Evolutionary conservation across 2,888 invertebrate genomes (phyloP), one percentile per base, ranked within the genome.

Genomic region (Saturnia pavonia): DNA sequence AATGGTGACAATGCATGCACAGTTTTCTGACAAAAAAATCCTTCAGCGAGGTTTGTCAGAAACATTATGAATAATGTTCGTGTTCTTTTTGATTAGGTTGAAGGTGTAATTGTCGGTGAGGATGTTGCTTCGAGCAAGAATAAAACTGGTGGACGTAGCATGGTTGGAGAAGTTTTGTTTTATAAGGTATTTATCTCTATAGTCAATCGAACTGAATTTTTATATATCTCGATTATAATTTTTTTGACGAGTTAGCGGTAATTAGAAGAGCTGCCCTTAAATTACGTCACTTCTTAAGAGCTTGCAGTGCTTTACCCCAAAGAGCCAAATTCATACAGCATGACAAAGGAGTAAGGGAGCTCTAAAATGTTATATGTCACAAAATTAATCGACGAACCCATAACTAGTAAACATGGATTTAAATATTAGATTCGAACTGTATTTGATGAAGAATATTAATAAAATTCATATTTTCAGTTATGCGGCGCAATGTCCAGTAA

Each of bases 401-500:
- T 34, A 34, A 34, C 34, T 34, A 34, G 3, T 34, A 34, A 34
- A 34, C 6, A 34, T 34, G 34, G 34, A 34, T 4, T 34, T 34
- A 43, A 43, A 43, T 43, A 43, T 43, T 43, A 43, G 8, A 7
- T 43, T 7, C 9, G 8, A 43, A 12, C 1, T 12, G 1, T 43
- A 43, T 43, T 1, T 22, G 7, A 22, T 9, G 54, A 54, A 11
- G 1, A 9, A n/a, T n/a, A 14, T 42, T n/a, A n/a, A n/a, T n/a
- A n/a, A 22, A 43, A 3, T 4, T 40, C 34, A 34, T 8, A 12
- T 70, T 77, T 83, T 0, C 74, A 88, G 96, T 94, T 98, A 74
- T 96, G 96, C 68, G 97, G 97, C 22, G 97, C 96, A 0, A 91
- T 98, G 94, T 95, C 97, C 0, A 95, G 95, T 73, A 90, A 92